A percentile compares a stretch with the other conserved stretches of the same genome.
These are phyloP conservation scores for Isichthys henryi DNA, from an alignment of 2,113 vertebrate species.

Conservation along the genomic window DNA sequence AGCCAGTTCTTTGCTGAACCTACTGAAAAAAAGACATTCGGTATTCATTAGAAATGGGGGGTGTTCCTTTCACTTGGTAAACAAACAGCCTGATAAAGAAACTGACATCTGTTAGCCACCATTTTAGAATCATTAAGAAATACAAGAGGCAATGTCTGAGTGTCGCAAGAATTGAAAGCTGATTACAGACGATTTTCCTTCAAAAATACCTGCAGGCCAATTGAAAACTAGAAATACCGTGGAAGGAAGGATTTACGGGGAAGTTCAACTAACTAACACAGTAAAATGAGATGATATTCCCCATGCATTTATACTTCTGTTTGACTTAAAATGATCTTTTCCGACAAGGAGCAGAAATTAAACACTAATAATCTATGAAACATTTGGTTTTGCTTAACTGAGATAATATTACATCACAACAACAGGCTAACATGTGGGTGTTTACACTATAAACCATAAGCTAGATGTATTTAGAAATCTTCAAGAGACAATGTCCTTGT, in stretches of 20 bases:
- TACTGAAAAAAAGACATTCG: not conserved
- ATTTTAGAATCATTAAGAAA: not conserved
- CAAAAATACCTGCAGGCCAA: not conserved
- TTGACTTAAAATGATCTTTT: not conserved
- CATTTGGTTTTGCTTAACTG: not conserved
- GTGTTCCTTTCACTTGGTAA: not conserved
- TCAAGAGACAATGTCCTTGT: not conserved
- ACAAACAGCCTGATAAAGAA: not conserved
- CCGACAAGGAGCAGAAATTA: not conserved
- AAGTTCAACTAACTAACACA: not conserved
- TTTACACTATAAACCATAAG: not conserved
- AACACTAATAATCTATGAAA: not conserved
- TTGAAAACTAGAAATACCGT: not conserved
- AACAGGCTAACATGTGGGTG: not conserved
- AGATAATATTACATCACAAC: not conserved
- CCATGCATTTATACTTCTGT: not conserved
- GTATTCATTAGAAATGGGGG: not conserved
- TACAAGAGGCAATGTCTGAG: not conserved
- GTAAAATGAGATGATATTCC: not conserved
- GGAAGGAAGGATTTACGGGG: not conserved
- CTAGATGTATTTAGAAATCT: not conserved
- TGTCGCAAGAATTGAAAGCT: not conserved
- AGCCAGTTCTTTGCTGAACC: constrained; percentile 29
- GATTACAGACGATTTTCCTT: not conserved
- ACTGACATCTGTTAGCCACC: not conserved